Evolutionary conservation across 2,797 vertebrate species (phyloP), one percentile per base, ranked within the genome.

Genomic region (Diceros bicornis): DNA sequence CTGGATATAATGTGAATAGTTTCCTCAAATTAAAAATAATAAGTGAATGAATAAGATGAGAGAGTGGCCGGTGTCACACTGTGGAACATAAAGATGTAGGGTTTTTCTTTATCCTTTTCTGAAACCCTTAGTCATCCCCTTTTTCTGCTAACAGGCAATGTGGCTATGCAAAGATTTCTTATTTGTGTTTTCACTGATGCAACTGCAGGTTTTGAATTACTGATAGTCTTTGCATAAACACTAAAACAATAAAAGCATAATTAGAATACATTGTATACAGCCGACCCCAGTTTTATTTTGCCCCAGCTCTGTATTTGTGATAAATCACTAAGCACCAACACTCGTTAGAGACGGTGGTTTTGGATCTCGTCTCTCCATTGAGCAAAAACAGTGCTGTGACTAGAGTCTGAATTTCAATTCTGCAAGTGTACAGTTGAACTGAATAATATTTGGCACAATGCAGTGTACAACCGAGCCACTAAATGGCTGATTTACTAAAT

Each of bases 401-500:
- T 96, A 1, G 96, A 93, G 96, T 81, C 96, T 98, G 98, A 98
- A 98, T 99, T 98, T 99, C 98, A 98, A 98, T 98, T 98, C 98
- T 97, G 98, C 97, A 95, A 97, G 97, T 79, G 61, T 90, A 96
- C 96, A 98, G 97, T 98, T 82, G 98, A 98, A 98, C 95, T 64
- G 98, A 98, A 98, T 98, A 98, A 98, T 98, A 98, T 97, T 98
- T 99, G 98, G 98, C 98, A 99, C 98, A 98, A 98, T 95, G 96
- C 97, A 98, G 97, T 83, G 96, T 97, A 98, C 98, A 98, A 98
- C 98, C 92, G 98, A 98, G 98, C 98, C 98, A 99, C 98, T 99
- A 99, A 99, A 98, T 98, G 98, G 98, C 98, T 99, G 99, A 99
- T 99, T 99, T 99, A 99, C 99, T 98, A 99, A 99, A 99, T 99